These are phyloP conservation scores for Leucoma salicis DNA, from an alignment of 2,888 invertebrate genomes.

Conservation along the genomic window DNA sequence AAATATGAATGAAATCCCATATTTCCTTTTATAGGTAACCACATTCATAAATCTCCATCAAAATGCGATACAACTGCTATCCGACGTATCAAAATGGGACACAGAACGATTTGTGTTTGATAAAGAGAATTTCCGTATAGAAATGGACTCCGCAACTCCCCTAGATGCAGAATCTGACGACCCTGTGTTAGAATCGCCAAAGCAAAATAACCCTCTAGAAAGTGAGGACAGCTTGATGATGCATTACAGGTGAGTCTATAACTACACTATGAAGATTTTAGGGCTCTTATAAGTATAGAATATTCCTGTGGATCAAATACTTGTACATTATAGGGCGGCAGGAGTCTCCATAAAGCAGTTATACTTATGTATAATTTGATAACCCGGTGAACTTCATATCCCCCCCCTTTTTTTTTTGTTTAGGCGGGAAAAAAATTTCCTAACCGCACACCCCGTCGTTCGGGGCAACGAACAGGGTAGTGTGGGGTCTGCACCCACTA, in stretches of 20 bases:
- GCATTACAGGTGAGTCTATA: slow-evolving; percentile 74
- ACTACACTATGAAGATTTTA: no score
- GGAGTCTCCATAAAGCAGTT: no score
- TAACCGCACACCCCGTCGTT: no score
- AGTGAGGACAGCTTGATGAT: slow-evolving; percentile 66
- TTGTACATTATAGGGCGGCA: no score
- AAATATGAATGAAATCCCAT: neutral
- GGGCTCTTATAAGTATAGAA: no score
- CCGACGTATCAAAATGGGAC: slow-evolving; percentile 82
- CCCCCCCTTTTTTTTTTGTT: no score
- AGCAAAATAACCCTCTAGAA: slow-evolving; percentile 74
- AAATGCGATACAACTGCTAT: slow-evolving; percentile 79
- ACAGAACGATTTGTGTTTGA: slow-evolving; percentile 80
- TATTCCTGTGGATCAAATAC: no score
- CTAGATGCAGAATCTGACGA: slow-evolving; percentile 79
- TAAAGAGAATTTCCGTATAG: slow-evolving; percentile 78
- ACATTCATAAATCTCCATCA: slow-evolving; percentile 82
- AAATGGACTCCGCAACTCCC: slow-evolving; percentile 65
- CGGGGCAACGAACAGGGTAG: no score
- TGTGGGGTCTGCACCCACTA: no score
- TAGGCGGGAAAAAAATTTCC: no score
- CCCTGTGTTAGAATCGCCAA: slow-evolving; percentile 61
- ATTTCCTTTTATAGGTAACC: slow-evolving; percentile 60
- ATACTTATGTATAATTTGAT: no score
- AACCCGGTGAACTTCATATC: no score